Base-by-base conservation (phyloP, 2,797 vertebrate genomes). In the Typhlichthys subterraneus region DNA sequence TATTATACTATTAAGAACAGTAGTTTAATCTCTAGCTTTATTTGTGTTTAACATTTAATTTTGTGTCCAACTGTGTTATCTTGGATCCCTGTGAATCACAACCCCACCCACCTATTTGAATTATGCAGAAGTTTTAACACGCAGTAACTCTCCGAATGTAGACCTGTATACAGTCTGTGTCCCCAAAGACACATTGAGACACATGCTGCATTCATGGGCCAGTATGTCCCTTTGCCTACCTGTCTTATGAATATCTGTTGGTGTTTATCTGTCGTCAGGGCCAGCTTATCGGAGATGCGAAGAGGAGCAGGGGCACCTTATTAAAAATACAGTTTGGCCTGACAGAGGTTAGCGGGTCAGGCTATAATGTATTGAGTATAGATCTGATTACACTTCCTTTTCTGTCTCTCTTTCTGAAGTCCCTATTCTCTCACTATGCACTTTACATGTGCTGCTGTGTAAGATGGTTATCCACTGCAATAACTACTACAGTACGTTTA, bases 331-430 rank as follows among this genome's bases (percentile, higher is more conserved):
- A 90, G 57, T 58, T 73, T 66, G 69, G 58, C 66, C 63, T 2
- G 63, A 50, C 58, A 72, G 59, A 80, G 69, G 65, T 67, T 68
- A 61, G 72, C 67, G 84, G 85, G 86, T 87, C 77, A 85, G 80
- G 69, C 77, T 72, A 79, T 58, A n/a, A 62, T 77, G 69, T 70
- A 77, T 69, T 65, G 56, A 65, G 54, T 56, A 57, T 49, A 14
- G 80, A 84, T 90, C 79, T 83, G 75, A 85, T 87, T 90, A 81
- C 83, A 64, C 71, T 76, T 79, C 79, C 57, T 51, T 72, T 79
- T 73, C 71, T 74, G 62, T 69, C 87, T 59, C 57, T 77, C 38
- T 51, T 60, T 61, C 19, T 12, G 33, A 13, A 6, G 12, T 53
- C 45, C 58, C 69, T 75, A 72, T 47, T 33, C 19, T 8, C 54